Conservation (phyloP, 2,797 vertebrate species). For the Xenopus petersii region DNA sequence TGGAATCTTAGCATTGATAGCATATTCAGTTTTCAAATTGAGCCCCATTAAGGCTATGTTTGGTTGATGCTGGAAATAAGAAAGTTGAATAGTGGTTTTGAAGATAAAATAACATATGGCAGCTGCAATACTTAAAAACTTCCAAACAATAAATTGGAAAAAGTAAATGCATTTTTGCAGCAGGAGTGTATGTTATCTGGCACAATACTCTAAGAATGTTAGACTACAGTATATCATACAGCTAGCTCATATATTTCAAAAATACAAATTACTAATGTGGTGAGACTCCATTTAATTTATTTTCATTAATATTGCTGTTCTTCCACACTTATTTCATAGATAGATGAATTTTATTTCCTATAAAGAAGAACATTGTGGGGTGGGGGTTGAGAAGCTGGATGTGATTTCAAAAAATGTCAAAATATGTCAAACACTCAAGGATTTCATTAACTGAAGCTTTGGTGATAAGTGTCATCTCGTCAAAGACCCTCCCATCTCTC, state of each 20-base stretch:
- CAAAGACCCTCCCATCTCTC: constrained; percentile 93
- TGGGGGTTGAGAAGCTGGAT: constrained; percentile 64
- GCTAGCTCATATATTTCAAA: constrained; percentile 44
- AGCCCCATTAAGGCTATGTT: neutral
- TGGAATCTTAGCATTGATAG: neutral
- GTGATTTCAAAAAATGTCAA: constrained; percentile 85
- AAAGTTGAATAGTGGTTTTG: neutral
- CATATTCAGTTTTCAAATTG: constrained; percentile 3
- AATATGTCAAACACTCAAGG: constrained; percentile 90
- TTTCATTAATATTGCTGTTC: constrained; percentile 68
- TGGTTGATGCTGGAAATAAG: neutral
- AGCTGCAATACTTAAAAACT: constrained; percentile 29
- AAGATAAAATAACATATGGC: neutral
- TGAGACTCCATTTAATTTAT: constrained; percentile 64
- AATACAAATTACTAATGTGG: constrained; percentile 25
- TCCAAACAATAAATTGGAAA: constrained; percentile 27
- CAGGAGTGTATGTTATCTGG: constrained; percentile 15
- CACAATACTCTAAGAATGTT: constrained; percentile 19
- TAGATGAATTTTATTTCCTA: constrained; percentile 64
- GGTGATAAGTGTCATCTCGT: constrained; percentile 92
- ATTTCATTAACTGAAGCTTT: constrained; percentile 85
- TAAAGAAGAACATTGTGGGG: constrained; percentile 70
- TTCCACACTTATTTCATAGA: constrained; percentile 71
- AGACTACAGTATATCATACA: constrained; percentile 57
- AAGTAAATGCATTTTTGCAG: constrained; percentile 25